These are phyloP conservation scores for Callosobruchus maculatus DNA, from an alignment of 2,888 invertebrate species.

Conservation along the genomic window DNA sequence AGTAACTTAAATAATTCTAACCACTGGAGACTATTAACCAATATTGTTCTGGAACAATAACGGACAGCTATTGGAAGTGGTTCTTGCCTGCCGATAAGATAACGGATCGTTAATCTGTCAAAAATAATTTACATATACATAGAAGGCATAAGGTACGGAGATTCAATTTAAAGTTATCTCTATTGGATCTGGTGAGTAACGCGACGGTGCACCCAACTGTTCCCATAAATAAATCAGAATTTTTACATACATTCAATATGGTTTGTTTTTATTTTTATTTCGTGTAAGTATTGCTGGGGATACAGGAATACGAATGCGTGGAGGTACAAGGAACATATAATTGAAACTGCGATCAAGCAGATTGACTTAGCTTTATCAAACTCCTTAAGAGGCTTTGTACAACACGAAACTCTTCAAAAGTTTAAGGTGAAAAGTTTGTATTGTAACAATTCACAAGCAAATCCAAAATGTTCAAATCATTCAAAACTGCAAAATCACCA, in stretches of 20 bases:
- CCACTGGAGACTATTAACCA: background rate
- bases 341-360: no score
- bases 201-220: conserved; percentile 19
- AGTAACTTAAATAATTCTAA: background rate
- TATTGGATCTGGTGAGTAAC: conserved; percentile 25
- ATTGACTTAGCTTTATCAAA: no score
- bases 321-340: no score
- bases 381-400: no score
- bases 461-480: no score
- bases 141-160: conserved; percentile 14
- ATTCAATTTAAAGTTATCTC: conserved; percentile 30
- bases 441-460: no score
- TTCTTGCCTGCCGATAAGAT: conserved; percentile 8
- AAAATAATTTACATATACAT: conserved; percentile 21
- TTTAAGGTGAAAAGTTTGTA: no score
- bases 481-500: no score
- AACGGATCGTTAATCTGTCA: conserved; percentile 15
- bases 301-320: no score
- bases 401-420: no score
- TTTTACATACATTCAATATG: background rate
- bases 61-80: conserved; percentile 5
- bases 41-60: conserved; percentile 1
- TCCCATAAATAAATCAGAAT: conserved; percentile 19
- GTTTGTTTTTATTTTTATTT: background rate
- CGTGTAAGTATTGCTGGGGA: no score